Evolutionary conservation across 2,888 invertebrate species (phyloP).

Genomic region (Colletes collaris): DNA sequence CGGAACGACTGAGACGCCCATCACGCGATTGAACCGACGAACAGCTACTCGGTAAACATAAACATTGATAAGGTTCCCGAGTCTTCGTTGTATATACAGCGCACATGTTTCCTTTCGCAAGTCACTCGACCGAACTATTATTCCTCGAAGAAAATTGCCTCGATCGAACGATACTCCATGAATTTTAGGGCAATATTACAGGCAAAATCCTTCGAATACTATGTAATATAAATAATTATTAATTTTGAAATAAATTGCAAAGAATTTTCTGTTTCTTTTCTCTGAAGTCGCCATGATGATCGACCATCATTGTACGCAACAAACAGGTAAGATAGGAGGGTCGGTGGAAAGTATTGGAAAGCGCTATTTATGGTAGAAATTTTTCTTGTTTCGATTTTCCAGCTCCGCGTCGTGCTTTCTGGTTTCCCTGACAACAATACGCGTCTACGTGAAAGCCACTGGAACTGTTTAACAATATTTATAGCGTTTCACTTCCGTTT

Average conservation of each 20-base stretch:
- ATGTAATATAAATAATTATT: no score
- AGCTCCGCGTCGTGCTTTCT: neutral
- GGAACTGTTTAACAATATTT: neutral
- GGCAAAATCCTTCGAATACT: no score
- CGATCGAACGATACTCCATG: neutral
- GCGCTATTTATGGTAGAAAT: neutral
- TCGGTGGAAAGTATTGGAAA: neutral
- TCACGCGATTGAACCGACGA: slow-evolving; percentile 38
- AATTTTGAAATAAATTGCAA: slow-evolving; percentile 40
- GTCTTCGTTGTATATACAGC: slow-evolving; percentile 7
- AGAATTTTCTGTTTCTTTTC: slow-evolving; percentile 53
- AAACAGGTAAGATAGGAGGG: neutral
- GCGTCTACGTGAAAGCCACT: neutral
- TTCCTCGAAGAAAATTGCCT: slow-evolving; percentile 10
- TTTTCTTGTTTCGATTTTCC: slow-evolving; percentile 2
- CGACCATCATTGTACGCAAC: neutral
- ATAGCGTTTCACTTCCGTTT: no score
- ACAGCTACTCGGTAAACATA: slow-evolving; percentile 37
- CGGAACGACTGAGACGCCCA: slow-evolving; percentile 47
- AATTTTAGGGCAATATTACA: no score
- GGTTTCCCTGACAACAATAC: neutral
- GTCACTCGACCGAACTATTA: slow-evolving; percentile 25
- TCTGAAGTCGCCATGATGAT: slow-evolving; percentile 36
- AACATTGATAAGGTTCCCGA: slow-evolving; percentile 47
- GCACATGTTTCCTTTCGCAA: slow-evolving; percentile 19